These are phyloP conservation scores for Chalcis sispes DNA, from an alignment of 2,888 invertebrate genomes.

Conservation along the genomic window DNA sequence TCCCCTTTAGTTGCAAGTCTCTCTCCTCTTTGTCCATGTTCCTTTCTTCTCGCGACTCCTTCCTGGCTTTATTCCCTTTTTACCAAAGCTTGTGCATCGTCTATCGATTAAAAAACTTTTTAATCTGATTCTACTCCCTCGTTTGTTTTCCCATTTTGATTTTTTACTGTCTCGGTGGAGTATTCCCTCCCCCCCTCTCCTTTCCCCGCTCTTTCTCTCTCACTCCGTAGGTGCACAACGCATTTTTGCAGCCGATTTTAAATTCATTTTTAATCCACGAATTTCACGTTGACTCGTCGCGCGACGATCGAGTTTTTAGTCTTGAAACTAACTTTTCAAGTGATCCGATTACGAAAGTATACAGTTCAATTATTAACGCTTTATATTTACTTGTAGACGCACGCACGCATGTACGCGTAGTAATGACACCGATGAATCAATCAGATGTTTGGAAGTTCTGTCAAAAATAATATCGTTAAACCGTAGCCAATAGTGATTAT, in stretches of 20 bases:
- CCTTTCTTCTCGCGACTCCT: constrained; percentile 14
- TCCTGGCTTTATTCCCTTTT: constrained; percentile 39
- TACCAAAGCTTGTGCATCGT: constrained; percentile 59
- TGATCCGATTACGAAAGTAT: constrained; percentile 44
- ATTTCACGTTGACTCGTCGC: constrained; percentile 57
- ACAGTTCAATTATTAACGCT: too few relatives aligned
- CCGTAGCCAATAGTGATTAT: too few relatives aligned
- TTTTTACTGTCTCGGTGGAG: constrained; percentile 66
- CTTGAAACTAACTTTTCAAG: constrained; percentile 56
- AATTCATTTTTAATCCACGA: constrained; percentile 70
- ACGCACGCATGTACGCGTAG: too few relatives aligned
- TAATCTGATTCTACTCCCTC: constrained; percentile 68
- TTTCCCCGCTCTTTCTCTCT: too few relatives aligned
- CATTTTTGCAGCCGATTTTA: constrained; percentile 61
- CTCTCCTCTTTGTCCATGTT: constrained; percentile 26
- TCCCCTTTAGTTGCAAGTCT: constrained; percentile 40
- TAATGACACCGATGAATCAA: too few relatives aligned
- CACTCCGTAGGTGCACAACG: constrained; percentile 36
- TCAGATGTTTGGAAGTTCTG: too few relatives aligned
- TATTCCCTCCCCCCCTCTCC: too few relatives aligned
- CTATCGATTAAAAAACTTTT: constrained; percentile 74
- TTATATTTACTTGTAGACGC: too few relatives aligned
- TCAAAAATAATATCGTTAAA: too few relatives aligned
- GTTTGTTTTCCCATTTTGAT: constrained; percentile 70
- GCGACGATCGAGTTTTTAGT: constrained; percentile 56